These are phyloP conservation scores for Liasis olivaceus DNA, from an alignment of 2,797 vertebrate species.

Conservation along the genomic window DNA sequence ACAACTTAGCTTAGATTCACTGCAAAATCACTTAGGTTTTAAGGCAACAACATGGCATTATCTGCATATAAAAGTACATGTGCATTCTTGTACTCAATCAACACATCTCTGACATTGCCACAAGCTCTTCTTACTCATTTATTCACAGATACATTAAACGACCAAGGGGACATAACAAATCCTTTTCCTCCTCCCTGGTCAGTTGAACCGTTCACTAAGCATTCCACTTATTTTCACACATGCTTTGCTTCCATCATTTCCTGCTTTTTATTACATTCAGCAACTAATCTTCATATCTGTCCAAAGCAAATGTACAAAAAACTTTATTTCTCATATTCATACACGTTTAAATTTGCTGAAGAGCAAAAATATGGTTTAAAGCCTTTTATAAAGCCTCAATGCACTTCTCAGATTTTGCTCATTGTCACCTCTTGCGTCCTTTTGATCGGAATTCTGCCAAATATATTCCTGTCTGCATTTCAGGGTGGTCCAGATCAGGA, in stretches of 20 bases:
- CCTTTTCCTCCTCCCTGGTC: no score
- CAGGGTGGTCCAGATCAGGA: background rate
- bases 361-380: background rate
- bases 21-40: background rate
- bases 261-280: no score
- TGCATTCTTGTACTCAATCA: no score
- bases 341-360: background rate
- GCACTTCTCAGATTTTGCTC: background rate
- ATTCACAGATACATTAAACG: no score
- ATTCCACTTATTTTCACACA: no score
- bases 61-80: no score
- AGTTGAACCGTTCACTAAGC: no score
- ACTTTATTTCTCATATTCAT: background rate
- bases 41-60: no score
- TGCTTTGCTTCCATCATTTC: no score
- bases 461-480: background rate
- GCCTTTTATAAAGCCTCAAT: background rate
- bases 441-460: background rate
- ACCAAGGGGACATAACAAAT: no score
- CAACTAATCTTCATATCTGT: background rate
- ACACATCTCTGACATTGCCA: no score
- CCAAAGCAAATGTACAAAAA: background rate
- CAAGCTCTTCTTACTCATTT: no score
- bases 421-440: background rate
- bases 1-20: background rate